Base-by-base conservation (phyloP, 2,113 vertebrate genomes). In the Oreochromis tanganicae region DNA sequence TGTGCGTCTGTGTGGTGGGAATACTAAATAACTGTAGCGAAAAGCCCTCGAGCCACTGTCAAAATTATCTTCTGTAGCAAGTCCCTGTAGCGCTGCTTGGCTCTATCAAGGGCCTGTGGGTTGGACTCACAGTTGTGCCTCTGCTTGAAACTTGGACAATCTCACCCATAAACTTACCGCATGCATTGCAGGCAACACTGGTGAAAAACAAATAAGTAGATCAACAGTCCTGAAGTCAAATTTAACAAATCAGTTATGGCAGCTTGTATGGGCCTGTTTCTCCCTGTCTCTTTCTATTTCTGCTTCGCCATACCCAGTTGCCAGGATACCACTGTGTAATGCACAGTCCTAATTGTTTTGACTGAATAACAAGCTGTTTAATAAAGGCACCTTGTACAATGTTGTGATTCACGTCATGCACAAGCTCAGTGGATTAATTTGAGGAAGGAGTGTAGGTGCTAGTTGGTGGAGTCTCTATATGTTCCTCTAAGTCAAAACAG, bases 31-130 rank as follows among this genome's bases (percentile, higher is more conserved):
- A 90, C 87, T 87, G 86, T 41, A 79, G 89, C 54, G 82, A 90
- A 93, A 94, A 92, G 91, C 93, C 94, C 93, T 85, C 34, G 68
- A 94, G 94, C 92, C 87, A 92, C 92, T 95, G 94, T 96, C 96
- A 94, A 90, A 94, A 90, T 92, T 85, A 90, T 93, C 91, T 96
- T 92, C 88, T 91, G 66, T 88, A 87, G 86, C 83, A 88, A 84
- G 87, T 93, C 90, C 92, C 89, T 81, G 86, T 83, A 90, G 91
- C 82, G n/a, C 68, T 82, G 86, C 82, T 82, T 66, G 88, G 85
- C 89, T 93, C 82, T 87, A 87, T 85, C 59, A 87, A 88, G 87
- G 83, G 86, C 91, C 90, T 75, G 86, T 87, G 87, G 94, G 83
- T 68, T 88, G 90, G 84, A 85, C 87, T 88, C 88, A 85, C 88